A percentile compares a stretch with the other conserved stretches of the same genome.
These are phyloP conservation scores for Elmis aenea DNA, from an alignment of 2,888 invertebrate genomes.

Conservation along the genomic window DNA sequence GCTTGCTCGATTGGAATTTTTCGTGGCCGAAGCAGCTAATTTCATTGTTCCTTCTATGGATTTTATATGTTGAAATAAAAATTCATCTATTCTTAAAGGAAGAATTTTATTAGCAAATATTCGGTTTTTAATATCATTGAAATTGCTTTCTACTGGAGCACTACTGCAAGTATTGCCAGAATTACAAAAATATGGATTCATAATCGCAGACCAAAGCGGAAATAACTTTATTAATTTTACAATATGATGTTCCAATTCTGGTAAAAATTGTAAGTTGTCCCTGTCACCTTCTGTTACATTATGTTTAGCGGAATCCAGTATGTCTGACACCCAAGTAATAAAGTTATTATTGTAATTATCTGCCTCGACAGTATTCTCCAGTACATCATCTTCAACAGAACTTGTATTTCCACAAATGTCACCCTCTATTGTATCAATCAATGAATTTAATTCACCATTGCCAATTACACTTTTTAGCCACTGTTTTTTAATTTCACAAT, in stretches of 20 bases:
- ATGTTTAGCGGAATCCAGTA: conserved; percentile 1
- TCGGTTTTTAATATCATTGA: conserved; percentile 14
- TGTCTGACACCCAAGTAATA: too few species aligned
- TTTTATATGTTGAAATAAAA: conserved; percentile 11
- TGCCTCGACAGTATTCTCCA: too few species aligned
- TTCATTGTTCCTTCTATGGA: conserved; percentile 17
- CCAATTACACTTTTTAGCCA: too few species aligned
- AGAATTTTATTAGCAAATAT: conserved; percentile 11
- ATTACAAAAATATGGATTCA: conserved; percentile 11
- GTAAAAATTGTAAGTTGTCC: conserved; percentile 17
- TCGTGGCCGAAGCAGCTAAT: conserved; percentile 8
- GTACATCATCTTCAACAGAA: too few species aligned
- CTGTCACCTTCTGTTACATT: conserved; percentile 8
- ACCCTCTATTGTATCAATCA: too few species aligned
- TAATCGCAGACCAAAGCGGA: conserved; percentile 15
- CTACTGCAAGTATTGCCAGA: conserved; percentile 9
- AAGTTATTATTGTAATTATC: too few species aligned
- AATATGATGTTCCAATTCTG: conserved; percentile 12
- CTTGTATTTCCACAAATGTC: too few species aligned
- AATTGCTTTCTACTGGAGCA: conserved; percentile 18
- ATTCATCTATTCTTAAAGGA: conserved; percentile 17
- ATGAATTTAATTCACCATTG: too few species aligned
- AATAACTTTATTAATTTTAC: conserved; percentile 13
- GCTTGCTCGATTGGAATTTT: not conserved
- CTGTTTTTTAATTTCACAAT: too few species aligned